Conservation (phyloP, 2,888 invertebrate genomes). For the Julus scanicus region DNA sequence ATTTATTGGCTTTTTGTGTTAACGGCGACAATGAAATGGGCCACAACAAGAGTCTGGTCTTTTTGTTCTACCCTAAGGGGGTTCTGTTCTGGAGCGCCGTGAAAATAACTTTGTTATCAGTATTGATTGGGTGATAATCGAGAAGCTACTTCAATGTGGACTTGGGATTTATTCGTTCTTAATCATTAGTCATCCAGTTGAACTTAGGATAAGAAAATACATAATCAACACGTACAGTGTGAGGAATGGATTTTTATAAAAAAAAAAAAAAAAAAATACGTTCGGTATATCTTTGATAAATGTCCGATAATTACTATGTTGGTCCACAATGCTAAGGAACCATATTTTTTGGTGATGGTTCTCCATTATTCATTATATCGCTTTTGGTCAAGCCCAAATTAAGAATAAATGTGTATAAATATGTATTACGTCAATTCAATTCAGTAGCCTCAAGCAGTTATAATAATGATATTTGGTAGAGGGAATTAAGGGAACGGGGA, state of each 20-base stretch:
- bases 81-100: background rate
- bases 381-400: too few species aligned
- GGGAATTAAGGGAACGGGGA: too few species aligned
- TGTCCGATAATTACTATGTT: background rate
- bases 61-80: background rate
- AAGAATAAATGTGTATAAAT: too few species aligned
- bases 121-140: constrained; percentile 43
- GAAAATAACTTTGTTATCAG: background rate
- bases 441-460: too few species aligned
- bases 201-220: background rate
- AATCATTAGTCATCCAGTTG: background rate
- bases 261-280: background rate
- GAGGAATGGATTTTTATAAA: background rate
- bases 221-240: background rate
- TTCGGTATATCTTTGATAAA: background rate
- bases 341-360: too few species aligned
- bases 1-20: constrained; percentile 40
- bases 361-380: too few species aligned
- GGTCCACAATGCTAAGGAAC: too few species aligned
- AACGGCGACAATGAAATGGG: constrained; percentile 30
- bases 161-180: background rate
- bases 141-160: background rate
- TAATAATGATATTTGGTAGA: too few species aligned
- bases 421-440: too few species aligned
- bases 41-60: background rate